Base-by-base conservation (phyloP, 2,888 invertebrate genomes). In the Athalia circularis region DNA sequence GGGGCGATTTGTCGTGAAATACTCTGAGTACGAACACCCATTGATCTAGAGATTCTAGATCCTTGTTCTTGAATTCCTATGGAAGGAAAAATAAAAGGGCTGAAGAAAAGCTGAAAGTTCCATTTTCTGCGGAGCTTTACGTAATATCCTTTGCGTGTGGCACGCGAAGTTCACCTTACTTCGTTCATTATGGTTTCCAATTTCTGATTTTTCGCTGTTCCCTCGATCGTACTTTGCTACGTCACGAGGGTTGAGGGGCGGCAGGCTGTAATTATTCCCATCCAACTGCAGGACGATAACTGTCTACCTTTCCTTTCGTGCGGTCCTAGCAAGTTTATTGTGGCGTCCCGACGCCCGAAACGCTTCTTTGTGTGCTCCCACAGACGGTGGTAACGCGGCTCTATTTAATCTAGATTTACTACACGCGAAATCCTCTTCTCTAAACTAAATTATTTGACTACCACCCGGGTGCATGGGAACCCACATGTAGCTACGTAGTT, bases 361-460 rank as follows among this genome's bases (percentile, higher is more conserved):
- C 47, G 59, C 13, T 72, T 59, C 72, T 72, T 72, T 72, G 72
- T 72, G 70, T 54, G 57, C 8, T 67, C 4, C 3, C 47, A 43
- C 50, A 43, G 2, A 11, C 54, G 11, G 8, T 15, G 62, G 54
- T 6, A 15, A n/a, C 7, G 50, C 67, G 13, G 50, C 59, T 72
- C 72, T 72, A 59, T 59, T 72, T 72, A 72, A 72, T 72, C 72
- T 59, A 15, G 59, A 72, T 72, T 72, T 72, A 72, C 72, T 59
- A 47, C 47, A 72, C 72, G 59, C 47, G 45, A 59, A 72, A 59
- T 45, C 59, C 47, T 7, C 9, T 15, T 15, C 59, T 72, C n/a
- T 9, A n/a, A n/a, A 13, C 45, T 59, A 13, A 45, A 72, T 72
- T 72, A 47, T 57, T 57, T 59, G 57, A 72, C 70, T 5, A 57